Percentiles rank a stretch among this genome's conserved stretches.
Conservation (phyloP, 2,888 invertebrate genomes). For the Notocelia uddmanniana region DNA sequence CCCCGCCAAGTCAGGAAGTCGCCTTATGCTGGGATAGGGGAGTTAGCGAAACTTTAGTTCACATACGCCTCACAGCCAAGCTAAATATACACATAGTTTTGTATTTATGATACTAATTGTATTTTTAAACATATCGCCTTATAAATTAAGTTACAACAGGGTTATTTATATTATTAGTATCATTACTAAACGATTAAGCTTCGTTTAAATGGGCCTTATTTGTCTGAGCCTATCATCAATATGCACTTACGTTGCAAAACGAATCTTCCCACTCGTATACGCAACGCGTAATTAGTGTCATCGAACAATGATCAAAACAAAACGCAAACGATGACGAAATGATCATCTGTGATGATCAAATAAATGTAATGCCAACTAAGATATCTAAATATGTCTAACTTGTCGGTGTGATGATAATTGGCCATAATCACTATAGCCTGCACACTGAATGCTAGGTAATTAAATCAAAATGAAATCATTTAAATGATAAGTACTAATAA, state of each 20-base stretch:
- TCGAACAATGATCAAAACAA: slow-evolving; percentile 38
- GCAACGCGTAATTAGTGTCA: slow-evolving; percentile 44
- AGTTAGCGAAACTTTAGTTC: too few species aligned
- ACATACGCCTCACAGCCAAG: too few species aligned
- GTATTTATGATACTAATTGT: not conserved
- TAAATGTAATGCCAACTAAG: slow-evolving; percentile 11
- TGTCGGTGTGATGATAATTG: not conserved
- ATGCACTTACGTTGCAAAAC: slow-evolving; percentile 42
- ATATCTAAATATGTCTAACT: not conserved
- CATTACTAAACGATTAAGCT: slow-evolving; percentile 29
- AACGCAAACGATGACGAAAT: slow-evolving; percentile 35
- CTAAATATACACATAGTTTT: too few species aligned
- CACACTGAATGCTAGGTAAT: too few species aligned
- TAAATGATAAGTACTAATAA: too few species aligned
- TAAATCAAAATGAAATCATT: too few species aligned
- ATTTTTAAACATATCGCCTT: not conserved
- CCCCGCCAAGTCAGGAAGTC: too few species aligned
- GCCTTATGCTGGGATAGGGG: too few species aligned
- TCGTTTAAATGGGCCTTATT: slow-evolving; percentile 32
- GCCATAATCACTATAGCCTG: not conserved
- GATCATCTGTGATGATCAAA: slow-evolving; percentile 22
- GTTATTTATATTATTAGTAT: slow-evolving; percentile 10
- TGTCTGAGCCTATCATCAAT: slow-evolving; percentile 37
- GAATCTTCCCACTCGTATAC: slow-evolving; percentile 31
- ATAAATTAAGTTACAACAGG: slow-evolving; percentile 25